These are phyloP conservation scores for Orius insidiosus DNA, from an alignment of 1,140 invertebrate genomes.

Conservation along the genomic window DNA sequence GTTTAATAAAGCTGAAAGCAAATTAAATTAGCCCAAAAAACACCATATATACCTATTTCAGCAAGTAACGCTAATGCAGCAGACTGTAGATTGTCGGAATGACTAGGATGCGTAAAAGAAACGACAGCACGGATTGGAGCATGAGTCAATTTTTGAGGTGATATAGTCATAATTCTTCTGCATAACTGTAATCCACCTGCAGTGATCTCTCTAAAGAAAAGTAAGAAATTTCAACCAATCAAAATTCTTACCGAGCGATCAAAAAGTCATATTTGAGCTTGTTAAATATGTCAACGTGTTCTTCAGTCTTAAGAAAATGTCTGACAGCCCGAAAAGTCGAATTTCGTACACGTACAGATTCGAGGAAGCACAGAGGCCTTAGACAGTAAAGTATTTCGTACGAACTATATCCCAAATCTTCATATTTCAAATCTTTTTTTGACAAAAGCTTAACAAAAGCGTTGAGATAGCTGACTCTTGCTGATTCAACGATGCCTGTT, in stretches of 20 bases:
- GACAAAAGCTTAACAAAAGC: constrained; percentile 57
- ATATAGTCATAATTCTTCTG: constrained; percentile 8
- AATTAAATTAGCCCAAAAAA: constrained; percentile 4
- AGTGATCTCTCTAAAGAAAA: constrained; percentile 12
- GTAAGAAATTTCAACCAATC: background rate
- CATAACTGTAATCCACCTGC: constrained; percentile 14
- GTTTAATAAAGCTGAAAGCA: constrained; percentile 56
- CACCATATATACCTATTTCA: constrained; percentile 10
- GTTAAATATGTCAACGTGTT: constrained; percentile 59
- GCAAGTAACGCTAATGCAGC: constrained; percentile 15
- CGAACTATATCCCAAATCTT: constrained; percentile 45
- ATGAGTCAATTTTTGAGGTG: constrained; percentile 12
- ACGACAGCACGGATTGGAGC: constrained; percentile 13
- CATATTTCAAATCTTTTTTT: constrained; percentile 39
- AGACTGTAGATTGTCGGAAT: constrained; percentile 12
- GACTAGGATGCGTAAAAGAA: constrained; percentile 12
- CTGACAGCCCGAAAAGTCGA: constrained; percentile 68
- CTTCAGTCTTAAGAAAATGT: constrained; percentile 59
- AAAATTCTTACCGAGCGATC: constrained; percentile 41
- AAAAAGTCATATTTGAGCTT: constrained; percentile 64
- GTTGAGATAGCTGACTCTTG: constrained; percentile 62
- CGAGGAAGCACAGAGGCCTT: constrained; percentile 62
- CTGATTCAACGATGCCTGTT: constrained; percentile 29
- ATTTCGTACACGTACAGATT: constrained; percentile 73
- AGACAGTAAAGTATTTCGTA: constrained; percentile 71